These are phyloP conservation scores for Nothobranchius furzeri DNA, from an alignment of 2,113 vertebrate genomes.

Conservation along the genomic window DNA sequence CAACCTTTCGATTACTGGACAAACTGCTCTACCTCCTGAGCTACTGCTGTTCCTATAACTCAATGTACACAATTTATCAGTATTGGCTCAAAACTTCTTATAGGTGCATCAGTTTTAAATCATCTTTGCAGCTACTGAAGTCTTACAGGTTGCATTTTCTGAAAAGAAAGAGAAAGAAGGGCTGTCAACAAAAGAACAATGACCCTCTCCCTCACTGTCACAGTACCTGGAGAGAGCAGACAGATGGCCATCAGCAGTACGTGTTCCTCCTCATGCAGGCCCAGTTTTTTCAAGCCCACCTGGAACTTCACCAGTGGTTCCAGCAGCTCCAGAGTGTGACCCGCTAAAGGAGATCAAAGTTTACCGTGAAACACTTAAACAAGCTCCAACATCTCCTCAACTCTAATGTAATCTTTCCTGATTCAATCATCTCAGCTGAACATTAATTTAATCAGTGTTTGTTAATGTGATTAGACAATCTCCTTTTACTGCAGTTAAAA, in stretches of 20 bases:
- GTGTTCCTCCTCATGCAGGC: constrained; percentile 92
- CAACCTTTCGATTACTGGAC: no score
- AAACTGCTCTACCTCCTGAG: no score
- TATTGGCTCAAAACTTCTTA: no score
- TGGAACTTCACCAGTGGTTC: constrained; percentile 98
- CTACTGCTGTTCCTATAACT: no score
- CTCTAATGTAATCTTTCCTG: neutral
- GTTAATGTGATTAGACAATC: neutral
- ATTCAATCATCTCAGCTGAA: neutral
- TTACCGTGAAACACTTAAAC: constrained; percentile 8
- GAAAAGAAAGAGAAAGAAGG: neutral
- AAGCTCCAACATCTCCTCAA: no score
- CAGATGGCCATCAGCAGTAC: constrained; percentile 99
- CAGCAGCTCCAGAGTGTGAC: constrained; percentile 92
- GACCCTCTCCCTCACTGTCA: constrained; percentile 9
- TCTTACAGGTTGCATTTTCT: no score
- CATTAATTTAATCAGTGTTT: neutral
- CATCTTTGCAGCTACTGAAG: no score
- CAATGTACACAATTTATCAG: no score
- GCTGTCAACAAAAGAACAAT: constrained; percentile 28
- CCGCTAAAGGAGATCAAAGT: constrained; percentile 76
- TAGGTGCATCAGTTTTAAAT: no score
- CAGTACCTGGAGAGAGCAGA: constrained; percentile 92
- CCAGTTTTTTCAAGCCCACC: constrained; percentile 94
- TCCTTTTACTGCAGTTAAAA: neutral